These are phyloP conservation scores for Gymnocephalus cernua DNA, from an alignment of 2,113 vertebrate genomes.

Conservation along the genomic window DNA sequence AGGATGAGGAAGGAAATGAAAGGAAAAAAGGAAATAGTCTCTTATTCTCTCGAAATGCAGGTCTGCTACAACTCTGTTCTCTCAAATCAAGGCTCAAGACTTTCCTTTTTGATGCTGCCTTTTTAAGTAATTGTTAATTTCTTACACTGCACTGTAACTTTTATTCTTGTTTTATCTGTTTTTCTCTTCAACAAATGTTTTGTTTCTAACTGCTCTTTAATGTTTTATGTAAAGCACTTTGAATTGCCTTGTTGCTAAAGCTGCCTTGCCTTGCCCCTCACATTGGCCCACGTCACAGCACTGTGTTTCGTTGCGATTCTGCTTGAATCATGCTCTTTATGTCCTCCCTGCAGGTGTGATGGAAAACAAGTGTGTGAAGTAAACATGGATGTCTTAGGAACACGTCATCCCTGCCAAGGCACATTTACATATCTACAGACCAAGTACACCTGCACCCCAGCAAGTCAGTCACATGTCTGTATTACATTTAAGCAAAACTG, in stretches of 20 bases:
- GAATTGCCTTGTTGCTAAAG: too few relatives aligned
- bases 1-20: background rate
- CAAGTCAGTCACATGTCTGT: conserved; percentile 36
- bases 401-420: conserved; percentile 12
- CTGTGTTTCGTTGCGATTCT: background rate
- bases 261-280: too few relatives aligned
- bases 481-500: background rate
- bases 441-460: conserved; percentile 45
- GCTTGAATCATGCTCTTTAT: background rate
- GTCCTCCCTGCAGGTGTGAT: conserved; percentile 48
- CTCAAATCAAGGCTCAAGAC: too few relatives aligned
- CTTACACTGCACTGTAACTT: too few relatives aligned
- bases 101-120: too few relatives aligned
- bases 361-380: conserved; percentile 49
- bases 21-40: background rate
- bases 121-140: too few relatives aligned
- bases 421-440: conserved; percentile 59
- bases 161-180: too few relatives aligned
- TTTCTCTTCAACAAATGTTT: too few relatives aligned
- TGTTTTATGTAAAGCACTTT: too few relatives aligned
- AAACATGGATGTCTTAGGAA: fast-evolving
- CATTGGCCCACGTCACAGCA: background rate
- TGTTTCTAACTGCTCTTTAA: too few relatives aligned
- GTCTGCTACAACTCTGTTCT: too few relatives aligned
- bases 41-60: too few relatives aligned